Evolutionary conservation across 2,888 invertebrate genomes (phyloP), one percentile per base, ranked within the genome.

Genomic region (Orthonychiurus folsomi): DNA sequence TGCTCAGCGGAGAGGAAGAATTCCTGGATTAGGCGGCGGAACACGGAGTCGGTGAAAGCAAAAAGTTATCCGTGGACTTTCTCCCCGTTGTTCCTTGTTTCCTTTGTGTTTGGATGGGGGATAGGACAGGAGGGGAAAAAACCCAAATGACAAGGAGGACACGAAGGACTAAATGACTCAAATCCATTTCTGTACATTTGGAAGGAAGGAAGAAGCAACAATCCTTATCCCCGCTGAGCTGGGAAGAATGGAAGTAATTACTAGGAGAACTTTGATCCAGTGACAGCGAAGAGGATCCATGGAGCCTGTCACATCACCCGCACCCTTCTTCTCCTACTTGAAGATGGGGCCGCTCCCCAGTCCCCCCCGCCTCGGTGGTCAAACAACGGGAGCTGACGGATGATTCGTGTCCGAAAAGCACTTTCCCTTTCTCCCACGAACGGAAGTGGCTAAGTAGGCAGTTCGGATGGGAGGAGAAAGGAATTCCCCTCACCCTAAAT

Each of bases 391-490:
- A 53, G 37, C 58, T 62, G 62, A 57, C 57, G 57, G 52, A 62
- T 58, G 62, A 62, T 56, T 15, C 18, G 50, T 54, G 59, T 55
- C 54, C 56, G 26, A 50, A 59, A 52, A 61, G 61, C 61, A 61
- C 61, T 61, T 61, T 61, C 27, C 21, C 26, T n/a, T n/a, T 28
- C 15, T 37, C 37, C 37, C 37, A 18, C 18, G 47, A 55, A 12
- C 15, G 47, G 47, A 61, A 24, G 47, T 23, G 52, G 50, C 27
- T 37, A 56, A 62, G 50, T 25, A 50, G 26, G 9, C n/a, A 23
- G 52, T 18, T 50, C 27, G 53, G 25, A 50, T 50, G 27, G 27
- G 56, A 61, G 47, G 24, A 37, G 52, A 21, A 62, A 47, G 56
- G 52, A 56, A 37, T 15, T 48, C 54, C 54, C 15, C 52, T 59